These are phyloP conservation scores for Pseudomugil gertrudae DNA, from an alignment of 2,797 vertebrate genomes.

Conservation along the genomic window DNA sequence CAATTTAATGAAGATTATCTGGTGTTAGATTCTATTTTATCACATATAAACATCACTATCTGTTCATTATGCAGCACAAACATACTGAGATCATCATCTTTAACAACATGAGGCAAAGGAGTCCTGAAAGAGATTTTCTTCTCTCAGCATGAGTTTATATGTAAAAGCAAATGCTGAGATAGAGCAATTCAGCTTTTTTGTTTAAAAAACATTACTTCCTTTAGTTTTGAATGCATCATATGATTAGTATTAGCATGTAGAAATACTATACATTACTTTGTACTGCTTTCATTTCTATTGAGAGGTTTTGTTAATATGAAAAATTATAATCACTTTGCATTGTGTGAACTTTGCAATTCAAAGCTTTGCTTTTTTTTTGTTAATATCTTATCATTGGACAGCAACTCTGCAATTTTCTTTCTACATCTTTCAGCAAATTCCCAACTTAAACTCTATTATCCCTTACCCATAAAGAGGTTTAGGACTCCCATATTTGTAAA, in stretches of 20 bases:
- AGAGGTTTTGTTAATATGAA: not conserved
- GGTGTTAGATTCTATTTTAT: constrained; percentile 2
- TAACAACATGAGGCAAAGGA: not conserved
- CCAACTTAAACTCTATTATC: constrained; percentile 13
- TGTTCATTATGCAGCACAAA: constrained; percentile 2
- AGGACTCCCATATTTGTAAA: constrained; percentile 23
- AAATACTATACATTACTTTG: constrained; percentile 12
- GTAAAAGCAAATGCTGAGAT: constrained; percentile 1
- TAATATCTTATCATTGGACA: constrained; percentile 8
- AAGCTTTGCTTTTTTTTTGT: not conserved
- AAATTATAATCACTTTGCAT: not conserved
- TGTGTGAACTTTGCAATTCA: constrained; percentile 3
- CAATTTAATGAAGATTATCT: constrained; percentile 8
- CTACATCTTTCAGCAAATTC: constrained; percentile 6
- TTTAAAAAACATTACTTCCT: not conserved
- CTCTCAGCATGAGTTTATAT: not conserved
- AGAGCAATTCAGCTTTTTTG: not conserved
- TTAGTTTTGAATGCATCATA: not conserved
- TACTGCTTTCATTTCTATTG: constrained; percentile 27
- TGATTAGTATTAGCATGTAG: constrained; percentile 12
- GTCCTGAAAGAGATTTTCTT: constrained; percentile 1
- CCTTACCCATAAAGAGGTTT: constrained; percentile 18
- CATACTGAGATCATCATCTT: constrained; percentile 1
- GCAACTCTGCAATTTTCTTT: not conserved
- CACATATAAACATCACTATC: not conserved